These are phyloP conservation scores for Desoria tigrina DNA, from an alignment of 2,888 invertebrate genomes.

Conservation along the genomic window DNA sequence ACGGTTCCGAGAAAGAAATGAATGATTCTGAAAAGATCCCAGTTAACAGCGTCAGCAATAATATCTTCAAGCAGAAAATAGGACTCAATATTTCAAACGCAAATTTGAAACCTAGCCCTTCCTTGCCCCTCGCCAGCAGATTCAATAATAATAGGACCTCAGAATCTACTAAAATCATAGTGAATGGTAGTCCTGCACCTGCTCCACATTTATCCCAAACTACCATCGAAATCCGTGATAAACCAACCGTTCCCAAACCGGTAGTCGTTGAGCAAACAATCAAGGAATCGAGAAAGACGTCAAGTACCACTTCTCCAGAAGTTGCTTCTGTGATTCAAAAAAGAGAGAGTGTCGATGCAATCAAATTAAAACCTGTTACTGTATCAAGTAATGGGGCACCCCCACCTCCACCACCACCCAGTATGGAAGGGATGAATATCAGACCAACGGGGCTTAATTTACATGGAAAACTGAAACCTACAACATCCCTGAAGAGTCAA, in stretches of 20 bases:
- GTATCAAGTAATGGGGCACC: slow-evolving; percentile 19
- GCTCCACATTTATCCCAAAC: background rate
- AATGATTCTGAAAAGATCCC: background rate
- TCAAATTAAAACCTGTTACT: slow-evolving; percentile 9
- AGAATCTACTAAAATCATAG: background rate
- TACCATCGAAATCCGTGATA: background rate
- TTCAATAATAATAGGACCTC: background rate
- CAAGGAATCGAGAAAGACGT: background rate
- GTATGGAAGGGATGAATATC: slow-evolving; percentile 3
- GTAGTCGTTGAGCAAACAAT: background rate
- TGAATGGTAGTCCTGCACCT: background rate
- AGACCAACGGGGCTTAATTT: slow-evolving; percentile 8
- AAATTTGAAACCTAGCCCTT: background rate
- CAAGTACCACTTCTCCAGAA: no score
- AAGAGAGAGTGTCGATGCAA: background rate
- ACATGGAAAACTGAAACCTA: slow-evolving; percentile 20
- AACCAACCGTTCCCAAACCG: background rate
- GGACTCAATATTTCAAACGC: slow-evolving; percentile 16
- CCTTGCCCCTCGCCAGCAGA: no score
- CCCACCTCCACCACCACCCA: slow-evolving; percentile 50
- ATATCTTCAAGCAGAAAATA: slow-evolving; percentile 36
- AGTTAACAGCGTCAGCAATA: slow-evolving; percentile 20
- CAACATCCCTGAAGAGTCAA: slow-evolving; percentile 13
- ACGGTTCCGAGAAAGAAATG: slow-evolving; percentile 26
- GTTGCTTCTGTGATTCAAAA: background rate